Base-by-base conservation (phyloP, 2,888 invertebrate genomes). In the Meteorus cinctellus region DNA sequence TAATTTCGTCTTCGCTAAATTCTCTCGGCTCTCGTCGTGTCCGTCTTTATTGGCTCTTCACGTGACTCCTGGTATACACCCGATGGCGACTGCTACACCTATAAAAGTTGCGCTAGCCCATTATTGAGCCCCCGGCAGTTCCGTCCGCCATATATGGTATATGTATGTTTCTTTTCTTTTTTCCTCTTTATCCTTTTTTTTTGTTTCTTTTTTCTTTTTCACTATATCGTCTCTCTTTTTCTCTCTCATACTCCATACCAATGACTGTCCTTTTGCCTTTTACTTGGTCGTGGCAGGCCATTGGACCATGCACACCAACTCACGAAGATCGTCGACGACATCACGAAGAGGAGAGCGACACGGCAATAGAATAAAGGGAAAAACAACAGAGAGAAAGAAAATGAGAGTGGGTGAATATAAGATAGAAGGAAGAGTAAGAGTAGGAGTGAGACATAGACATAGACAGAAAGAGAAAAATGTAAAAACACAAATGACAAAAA, bases 1-100 rank as follows among this genome's bases (percentile, higher is more conserved):
- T 87, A 89, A 89, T 89, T 88, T 88, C 83, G 86, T 83, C 85
- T 85, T 82, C 81, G 83, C 83, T 84, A 86, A 86, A 86, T 87
- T 86, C 86, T 75, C 75, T 59, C 45, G 63, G 75, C 78, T 81
- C 81, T 77, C 63, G 74, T 78, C 75, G 77, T 78, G 66, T 68
- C 77, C 76, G 80, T 81, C 80, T 84, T 85, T 86, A 86, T 86
- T 86, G 86, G 85, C 85, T 84, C 84, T 72, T 76, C 72, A 73
- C 69, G 75, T 72, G 75, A 76, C 75, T 71, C 51, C 36, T n/a
- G 19, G 55, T 72, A 76, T 67, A 63, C 60, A 67, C 80, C 78
- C 79, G 81, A 81, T 79, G 80, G 82, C 84, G 84, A 83, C 82
- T 84, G 84, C 81, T 82, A 84, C 84, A 83, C 84, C 87, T 85